Evolutionary conservation across 2,113 vertebrate genomes (phyloP).

Genomic region (Seriola rivoliana): DNA sequence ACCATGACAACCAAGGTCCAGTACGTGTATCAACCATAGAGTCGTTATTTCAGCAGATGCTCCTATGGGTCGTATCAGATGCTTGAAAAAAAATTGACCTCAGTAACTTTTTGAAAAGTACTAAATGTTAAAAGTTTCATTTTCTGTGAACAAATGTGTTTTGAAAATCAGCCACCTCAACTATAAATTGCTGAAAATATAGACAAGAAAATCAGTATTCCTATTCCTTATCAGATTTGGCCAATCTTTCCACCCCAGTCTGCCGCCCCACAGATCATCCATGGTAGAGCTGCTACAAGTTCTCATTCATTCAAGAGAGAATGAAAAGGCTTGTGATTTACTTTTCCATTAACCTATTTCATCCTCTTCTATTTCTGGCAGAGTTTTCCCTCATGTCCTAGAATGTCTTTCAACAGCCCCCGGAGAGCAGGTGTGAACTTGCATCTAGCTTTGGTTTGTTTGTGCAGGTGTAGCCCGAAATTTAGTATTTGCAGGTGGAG

Average conservation of each 20-base stretch:
- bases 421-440: slow-evolving; percentile 6
- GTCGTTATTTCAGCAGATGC: too few relatives aligned
- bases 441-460: slow-evolving; percentile 26
- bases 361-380: slow-evolving; percentile 19
- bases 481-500: background rate
- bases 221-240: background rate
- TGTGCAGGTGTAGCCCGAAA: background rate
- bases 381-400: slow-evolving; percentile 12
- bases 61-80: too few relatives aligned
- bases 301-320: background rate
- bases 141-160: background rate
- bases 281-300: background rate
- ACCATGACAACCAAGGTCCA: too few relatives aligned
- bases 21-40: too few relatives aligned
- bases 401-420: slow-evolving; percentile 1
- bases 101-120: background rate
- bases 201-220: background rate
- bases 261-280: background rate
- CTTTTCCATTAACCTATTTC: slow-evolving; percentile 42
- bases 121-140: background rate
- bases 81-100: too few relatives aligned
- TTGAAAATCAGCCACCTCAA: background rate
- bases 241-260: background rate
- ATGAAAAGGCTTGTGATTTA: slow-evolving; percentile 2
- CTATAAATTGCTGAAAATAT: background rate